A percentile compares a stretch with the other conserved stretches of the same genome.
Evolutionary conservation across 1,140 invertebrate species (phyloP).

Genomic region (Pseudomyrmex gracilis): DNA sequence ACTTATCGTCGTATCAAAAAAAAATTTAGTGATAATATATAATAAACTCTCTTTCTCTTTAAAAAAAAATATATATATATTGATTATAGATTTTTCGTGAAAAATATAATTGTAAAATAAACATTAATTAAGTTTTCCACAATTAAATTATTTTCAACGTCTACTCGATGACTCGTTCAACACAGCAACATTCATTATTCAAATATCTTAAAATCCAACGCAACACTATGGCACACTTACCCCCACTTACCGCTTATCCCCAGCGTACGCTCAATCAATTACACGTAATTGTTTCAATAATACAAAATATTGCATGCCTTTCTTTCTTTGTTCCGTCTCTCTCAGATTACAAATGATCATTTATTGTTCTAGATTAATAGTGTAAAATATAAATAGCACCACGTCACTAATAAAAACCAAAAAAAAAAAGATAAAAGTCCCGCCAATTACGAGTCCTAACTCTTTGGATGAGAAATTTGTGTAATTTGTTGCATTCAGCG

Average conservation of each 20-base stretch:
- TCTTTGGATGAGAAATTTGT: not conserved
- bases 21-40: slow-evolving; percentile 20
- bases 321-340: not conserved
- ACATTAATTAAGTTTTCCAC: no score
- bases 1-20: not conserved
- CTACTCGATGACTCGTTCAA: no score
- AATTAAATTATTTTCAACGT: no score
- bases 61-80: no score
- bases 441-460: not conserved
- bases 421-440: not conserved
- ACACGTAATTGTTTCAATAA: slow-evolving; percentile 15
- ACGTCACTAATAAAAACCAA: not conserved
- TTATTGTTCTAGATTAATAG: not conserved
- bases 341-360: not conserved
- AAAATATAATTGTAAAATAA: no score
- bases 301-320: not conserved
- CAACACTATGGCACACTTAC: slow-evolving; percentile 16
- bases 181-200: slow-evolving; percentile 1
- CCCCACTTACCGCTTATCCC: slow-evolving; percentile 23
- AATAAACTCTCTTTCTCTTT: not conserved
- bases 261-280: slow-evolving; percentile 7
- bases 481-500: not conserved
- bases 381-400: not conserved
- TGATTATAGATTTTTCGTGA: no score
- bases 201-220: slow-evolving; percentile 37